Evolutionary conservation across 2,113 vertebrate genomes (phyloP).

Genomic region (Alethe diademata): DNA sequence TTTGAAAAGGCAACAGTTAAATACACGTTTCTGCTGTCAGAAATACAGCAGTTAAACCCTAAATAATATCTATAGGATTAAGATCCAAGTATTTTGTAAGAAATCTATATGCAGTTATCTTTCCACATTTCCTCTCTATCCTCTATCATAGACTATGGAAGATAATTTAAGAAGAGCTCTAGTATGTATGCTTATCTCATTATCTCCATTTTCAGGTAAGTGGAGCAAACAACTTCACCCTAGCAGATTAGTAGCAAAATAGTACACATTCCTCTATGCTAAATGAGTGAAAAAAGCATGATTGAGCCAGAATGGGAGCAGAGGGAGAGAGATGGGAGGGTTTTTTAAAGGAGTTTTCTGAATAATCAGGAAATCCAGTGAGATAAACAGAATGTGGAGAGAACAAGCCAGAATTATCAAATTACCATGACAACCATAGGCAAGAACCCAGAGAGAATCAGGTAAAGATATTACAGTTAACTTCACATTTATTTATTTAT

Average conservation of each 20-base stretch:
- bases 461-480: slow-evolving; percentile 70
- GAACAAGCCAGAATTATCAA: slow-evolving; percentile 68
- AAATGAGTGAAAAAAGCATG: slow-evolving; percentile 45
- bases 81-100: neutral
- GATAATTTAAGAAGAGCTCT: slow-evolving; percentile 6
- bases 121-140: slow-evolving; percentile 7
- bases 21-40: slow-evolving; percentile 63
- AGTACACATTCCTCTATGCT: neutral
- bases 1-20: slow-evolving; percentile 58
- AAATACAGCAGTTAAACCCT: slow-evolving; percentile 55
- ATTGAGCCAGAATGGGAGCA: neutral
- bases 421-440: slow-evolving; percentile 76
- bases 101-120: slow-evolving; percentile 11
- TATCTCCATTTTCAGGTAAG: slow-evolving; percentile 51
- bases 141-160: slow-evolving; percentile 10
- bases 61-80: slow-evolving; percentile 1
- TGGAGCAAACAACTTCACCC: slow-evolving; percentile 55
- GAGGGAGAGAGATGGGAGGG: neutral
- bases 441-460: slow-evolving; percentile 68
- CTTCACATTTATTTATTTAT: neutral
- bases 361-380: slow-evolving; percentile 72
- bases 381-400: slow-evolving; percentile 56
- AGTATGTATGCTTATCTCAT: slow-evolving; percentile 17
- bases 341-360: slow-evolving; percentile 65
- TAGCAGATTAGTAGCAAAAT: slow-evolving; percentile 48